A percentile compares a stretch with the other conserved stretches of the same genome.
Evolutionary conservation across 2,888 invertebrate genomes (phyloP).

Genomic region (Dryobota labecula): DNA sequence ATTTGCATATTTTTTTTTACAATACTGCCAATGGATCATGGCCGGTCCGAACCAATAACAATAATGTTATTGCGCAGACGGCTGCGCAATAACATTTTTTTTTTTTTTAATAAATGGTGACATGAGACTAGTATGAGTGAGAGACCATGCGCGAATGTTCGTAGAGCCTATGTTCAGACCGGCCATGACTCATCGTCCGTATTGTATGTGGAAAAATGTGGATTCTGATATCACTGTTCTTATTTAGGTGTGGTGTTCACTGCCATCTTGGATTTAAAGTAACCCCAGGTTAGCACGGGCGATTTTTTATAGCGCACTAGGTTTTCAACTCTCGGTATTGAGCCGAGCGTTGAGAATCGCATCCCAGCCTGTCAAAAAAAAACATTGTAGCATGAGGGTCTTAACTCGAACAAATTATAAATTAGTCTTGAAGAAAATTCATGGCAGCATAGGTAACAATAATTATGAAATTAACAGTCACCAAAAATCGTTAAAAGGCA

Average conservation of each 20-base stretch:
- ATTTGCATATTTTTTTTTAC: slow-evolving; percentile 18
- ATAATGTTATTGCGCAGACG: neutral
- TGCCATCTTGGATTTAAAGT: slow-evolving; percentile 22
- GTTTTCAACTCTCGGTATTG: neutral
- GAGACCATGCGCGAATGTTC: neutral
- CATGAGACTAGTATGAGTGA: neutral
- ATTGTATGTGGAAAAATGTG: slow-evolving; percentile 7
- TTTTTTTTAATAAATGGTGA: too few species aligned
- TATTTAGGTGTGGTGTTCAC: slow-evolving; percentile 12
- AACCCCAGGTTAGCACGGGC: neutral
- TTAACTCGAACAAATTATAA: too few species aligned
- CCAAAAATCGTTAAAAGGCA: too few species aligned
- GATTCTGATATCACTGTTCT: slow-evolving; percentile 30
- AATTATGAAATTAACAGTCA: too few species aligned
- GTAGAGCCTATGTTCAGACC: neutral
- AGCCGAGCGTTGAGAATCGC: too few species aligned
- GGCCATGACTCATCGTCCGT: neutral
- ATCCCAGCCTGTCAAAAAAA: too few species aligned
- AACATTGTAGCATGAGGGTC: too few species aligned
- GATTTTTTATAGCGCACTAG: neutral
- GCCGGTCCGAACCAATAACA: too few species aligned
- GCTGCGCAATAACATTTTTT: neutral
- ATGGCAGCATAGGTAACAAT: too few species aligned
- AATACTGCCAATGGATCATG: neutral
- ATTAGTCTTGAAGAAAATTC: too few species aligned